These are phyloP conservation scores for Merops nubicus DNA, from an alignment of 2,113 vertebrate genomes.

Conservation along the genomic window DNA sequence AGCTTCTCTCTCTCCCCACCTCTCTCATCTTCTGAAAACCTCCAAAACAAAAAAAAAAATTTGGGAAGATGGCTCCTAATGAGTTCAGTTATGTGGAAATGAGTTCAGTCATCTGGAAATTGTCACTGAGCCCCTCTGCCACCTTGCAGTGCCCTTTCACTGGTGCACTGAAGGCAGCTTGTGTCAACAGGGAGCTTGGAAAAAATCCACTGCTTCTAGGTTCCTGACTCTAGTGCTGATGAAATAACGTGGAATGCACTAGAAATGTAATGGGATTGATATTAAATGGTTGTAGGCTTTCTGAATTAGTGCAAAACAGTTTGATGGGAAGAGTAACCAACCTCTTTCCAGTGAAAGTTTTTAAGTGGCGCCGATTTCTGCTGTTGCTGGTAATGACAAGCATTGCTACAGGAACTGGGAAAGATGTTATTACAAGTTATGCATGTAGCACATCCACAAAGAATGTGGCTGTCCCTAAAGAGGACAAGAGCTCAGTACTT, in stretches of 20 bases:
- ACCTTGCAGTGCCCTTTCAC: background rate
- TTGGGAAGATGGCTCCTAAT: background rate
- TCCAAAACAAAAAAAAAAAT: background rate
- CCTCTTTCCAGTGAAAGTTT: too few species aligned
- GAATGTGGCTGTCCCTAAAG: background rate
- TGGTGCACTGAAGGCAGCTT: background rate
- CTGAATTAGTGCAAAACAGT: background rate
- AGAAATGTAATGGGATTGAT: background rate
- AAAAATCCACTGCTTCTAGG: background rate
- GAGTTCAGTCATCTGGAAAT: background rate
- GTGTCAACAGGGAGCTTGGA: background rate
- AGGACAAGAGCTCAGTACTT: background rate
- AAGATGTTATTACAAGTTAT: background rate
- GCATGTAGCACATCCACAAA: background rate
- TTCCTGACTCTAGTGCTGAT: background rate
- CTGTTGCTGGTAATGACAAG: background rate
- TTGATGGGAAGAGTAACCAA: background rate
- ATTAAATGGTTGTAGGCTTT: background rate
- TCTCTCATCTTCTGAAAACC: background rate
- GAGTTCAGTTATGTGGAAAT: background rate
- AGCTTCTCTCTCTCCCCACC: background rate
- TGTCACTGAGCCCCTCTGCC: background rate
- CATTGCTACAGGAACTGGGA: background rate
- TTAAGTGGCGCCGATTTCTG: background rate
- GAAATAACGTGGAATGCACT: background rate